Evolutionary conservation across 1,140 invertebrate species (phyloP).

Genomic region (Lepidotrigona ventralis): DNA sequence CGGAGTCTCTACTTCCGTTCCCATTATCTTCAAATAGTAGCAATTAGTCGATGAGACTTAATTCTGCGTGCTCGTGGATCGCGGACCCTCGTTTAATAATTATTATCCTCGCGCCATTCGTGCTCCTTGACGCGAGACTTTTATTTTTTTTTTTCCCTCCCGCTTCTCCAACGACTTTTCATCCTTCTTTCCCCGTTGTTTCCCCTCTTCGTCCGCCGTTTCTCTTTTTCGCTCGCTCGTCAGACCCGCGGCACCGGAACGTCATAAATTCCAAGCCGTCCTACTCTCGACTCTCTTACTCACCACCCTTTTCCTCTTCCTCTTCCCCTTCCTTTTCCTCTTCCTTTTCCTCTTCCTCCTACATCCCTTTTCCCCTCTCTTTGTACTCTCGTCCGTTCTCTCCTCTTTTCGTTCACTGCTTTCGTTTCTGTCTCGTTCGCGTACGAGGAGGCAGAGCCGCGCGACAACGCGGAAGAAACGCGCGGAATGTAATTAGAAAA

Average conservation of each 20-base stretch:
- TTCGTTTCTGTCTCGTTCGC: not conserved
- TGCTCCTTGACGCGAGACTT: constrained; percentile 44
- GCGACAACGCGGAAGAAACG: constrained; percentile 54
- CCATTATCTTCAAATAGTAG: not conserved
- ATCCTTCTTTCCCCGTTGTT: not conserved
- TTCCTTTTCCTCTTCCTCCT: not conserved
- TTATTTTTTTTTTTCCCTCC: constrained; percentile 27
- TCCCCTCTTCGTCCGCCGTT: not conserved
- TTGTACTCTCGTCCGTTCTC: not conserved
- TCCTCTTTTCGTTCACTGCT: not conserved
- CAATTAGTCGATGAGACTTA: not conserved
- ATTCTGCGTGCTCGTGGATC: not conserved
- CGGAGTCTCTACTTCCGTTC: not conserved
- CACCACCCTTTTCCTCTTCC: constrained; percentile 9
- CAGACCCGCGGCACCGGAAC: constrained; percentile 49
- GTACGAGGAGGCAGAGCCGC: constrained; percentile 13
- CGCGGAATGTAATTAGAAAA: constrained; percentile 60
- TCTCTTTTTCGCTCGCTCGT: not conserved
- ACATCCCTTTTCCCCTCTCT: not conserved
- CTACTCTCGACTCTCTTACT: constrained; percentile 44
- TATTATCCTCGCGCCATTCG: constrained; percentile 44
- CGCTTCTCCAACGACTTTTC: constrained; percentile 15
- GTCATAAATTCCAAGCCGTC: constrained; percentile 61
- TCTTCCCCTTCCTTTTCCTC: not conserved
- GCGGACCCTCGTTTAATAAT: constrained; percentile 36